phyloP scores from a whole-genome alignment of 1,140 invertebrate species.

The Phocides pigmalion region DNA sequence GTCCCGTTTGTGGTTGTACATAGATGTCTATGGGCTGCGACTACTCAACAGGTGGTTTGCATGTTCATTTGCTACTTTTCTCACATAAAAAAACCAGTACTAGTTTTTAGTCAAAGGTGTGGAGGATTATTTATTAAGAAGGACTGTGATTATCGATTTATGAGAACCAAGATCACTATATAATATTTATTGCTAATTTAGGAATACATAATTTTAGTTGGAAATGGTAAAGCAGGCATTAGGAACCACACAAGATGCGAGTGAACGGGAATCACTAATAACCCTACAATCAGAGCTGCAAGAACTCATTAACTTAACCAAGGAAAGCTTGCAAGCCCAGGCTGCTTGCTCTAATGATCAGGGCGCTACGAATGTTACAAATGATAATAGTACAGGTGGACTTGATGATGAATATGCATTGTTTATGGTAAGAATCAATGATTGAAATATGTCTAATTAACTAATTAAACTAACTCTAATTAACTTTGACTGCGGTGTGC shows the following conservation, averaged over 20 bases:
- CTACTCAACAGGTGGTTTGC: no score
- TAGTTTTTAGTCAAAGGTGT: no score
- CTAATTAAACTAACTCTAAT: no score
- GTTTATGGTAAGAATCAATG: constrained; percentile 84
- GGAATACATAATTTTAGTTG: constrained; percentile 77
- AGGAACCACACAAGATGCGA: constrained; percentile 69
- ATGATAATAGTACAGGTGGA: constrained; percentile 42
- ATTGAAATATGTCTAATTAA: neutral
- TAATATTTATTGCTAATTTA: neutral
- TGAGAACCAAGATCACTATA: no score
- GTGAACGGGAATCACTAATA: constrained; percentile 84
- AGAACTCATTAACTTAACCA: constrained; percentile 87
- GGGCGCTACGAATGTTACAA: constrained; percentile 28
- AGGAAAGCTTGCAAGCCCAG: constrained; percentile 81
- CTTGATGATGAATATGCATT: constrained; percentile 88
- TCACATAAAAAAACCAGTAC: no score
- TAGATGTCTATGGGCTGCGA: no score
- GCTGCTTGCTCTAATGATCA: constrained; percentile 25
- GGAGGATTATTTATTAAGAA: no score
- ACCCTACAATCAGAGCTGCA: constrained; percentile 86
- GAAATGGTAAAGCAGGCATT: constrained; percentile 85
- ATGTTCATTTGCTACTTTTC: no score
- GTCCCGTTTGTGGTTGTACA: no score
- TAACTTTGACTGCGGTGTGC: no score
- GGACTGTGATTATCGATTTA: no score